Evolutionary conservation across 2,797 vertebrate genomes (phyloP).

Genomic region (Acanthurus tractus): DNA sequence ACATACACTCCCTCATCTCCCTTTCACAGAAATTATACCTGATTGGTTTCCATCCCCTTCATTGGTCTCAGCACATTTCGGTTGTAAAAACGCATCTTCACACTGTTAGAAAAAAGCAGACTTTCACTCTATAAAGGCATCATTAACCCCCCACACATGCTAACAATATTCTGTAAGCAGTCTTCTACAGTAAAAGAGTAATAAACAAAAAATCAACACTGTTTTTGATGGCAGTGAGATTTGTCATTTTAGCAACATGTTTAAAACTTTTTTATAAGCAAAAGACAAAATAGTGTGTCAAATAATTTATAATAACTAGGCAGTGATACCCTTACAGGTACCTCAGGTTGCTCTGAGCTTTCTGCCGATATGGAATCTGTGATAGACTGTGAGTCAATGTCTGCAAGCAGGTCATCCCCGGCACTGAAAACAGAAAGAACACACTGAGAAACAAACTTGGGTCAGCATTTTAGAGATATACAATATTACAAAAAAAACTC

Average conservation of each 20-base stretch:
- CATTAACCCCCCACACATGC: not conserved
- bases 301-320: not conserved
- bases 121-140: not conserved
- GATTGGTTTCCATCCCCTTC: conserved; percentile 72
- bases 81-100: conserved; percentile 61
- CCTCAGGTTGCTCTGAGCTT: conserved; percentile 68
- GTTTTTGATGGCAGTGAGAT: not conserved
- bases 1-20: not conserved
- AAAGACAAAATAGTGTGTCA: not conserved
- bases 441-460: not conserved
- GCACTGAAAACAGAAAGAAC: conserved; percentile 67
- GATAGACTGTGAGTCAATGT: conserved; percentile 69
- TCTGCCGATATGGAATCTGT: conserved; percentile 61
- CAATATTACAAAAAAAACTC: not conserved
- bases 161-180: not conserved
- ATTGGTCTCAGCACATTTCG: conserved; percentile 53
- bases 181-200: not conserved
- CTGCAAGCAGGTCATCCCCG: conserved; percentile 79
- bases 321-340: conserved; percentile 72
- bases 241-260: not conserved
- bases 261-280: not conserved
- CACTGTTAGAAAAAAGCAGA: conserved; percentile 44
- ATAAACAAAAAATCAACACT: not conserved
- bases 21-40: conserved; percentile 71
- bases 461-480: conserved; percentile 9